phyloP scores from a whole-genome alignment of 2,113 vertebrate genomes.

The Ceyx cyanopectus region DNA sequence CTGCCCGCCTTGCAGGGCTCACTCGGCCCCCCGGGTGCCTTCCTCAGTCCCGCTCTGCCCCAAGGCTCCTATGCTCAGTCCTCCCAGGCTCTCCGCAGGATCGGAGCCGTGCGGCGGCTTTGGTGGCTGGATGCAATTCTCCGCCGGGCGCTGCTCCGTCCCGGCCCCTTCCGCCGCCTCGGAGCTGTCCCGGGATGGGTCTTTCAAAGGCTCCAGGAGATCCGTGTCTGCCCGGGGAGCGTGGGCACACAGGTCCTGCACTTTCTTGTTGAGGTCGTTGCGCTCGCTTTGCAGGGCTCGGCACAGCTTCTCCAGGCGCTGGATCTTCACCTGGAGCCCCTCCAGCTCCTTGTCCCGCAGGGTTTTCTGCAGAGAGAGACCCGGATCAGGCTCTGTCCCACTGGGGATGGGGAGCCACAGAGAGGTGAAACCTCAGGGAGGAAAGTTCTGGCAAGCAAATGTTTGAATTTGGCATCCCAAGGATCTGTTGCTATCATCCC shows the following conservation, averaged over 20 bases:
- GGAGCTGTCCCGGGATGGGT: neutral
- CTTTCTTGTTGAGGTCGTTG: constrained; percentile 96
- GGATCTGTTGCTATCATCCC: accelerated
- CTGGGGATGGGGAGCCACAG: neutral
- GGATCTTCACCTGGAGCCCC: constrained; percentile 93
- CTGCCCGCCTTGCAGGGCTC: neutral
- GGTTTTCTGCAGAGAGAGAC: constrained; percentile 84
- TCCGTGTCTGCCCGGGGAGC: neutral
- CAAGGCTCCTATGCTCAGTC: constrained; percentile 35
- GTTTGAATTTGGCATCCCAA: neutral
- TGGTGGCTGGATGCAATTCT: neutral
- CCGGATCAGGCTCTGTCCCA: neutral
- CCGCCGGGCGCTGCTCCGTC: constrained; percentile 3
- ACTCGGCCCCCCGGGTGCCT: constrained; percentile 25
- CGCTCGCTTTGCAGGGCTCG: constrained; percentile 93
- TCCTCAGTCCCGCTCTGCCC: constrained; percentile 51
- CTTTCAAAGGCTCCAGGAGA: neutral
- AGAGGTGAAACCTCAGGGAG: neutral
- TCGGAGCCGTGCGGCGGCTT: neutral
- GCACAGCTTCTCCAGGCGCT: constrained; percentile 93
- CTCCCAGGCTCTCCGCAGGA: neutral
- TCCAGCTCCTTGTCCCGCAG: constrained; percentile 91
- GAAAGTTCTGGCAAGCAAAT: neutral
- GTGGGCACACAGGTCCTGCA: constrained; percentile 86
- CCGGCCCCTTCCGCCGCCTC: neutral